Percentiles rank a stretch among this genome's conserved stretches.
phyloP scores from a whole-genome alignment of 2,797 vertebrate species.

The Amblyopsis hoosieri region DNA sequence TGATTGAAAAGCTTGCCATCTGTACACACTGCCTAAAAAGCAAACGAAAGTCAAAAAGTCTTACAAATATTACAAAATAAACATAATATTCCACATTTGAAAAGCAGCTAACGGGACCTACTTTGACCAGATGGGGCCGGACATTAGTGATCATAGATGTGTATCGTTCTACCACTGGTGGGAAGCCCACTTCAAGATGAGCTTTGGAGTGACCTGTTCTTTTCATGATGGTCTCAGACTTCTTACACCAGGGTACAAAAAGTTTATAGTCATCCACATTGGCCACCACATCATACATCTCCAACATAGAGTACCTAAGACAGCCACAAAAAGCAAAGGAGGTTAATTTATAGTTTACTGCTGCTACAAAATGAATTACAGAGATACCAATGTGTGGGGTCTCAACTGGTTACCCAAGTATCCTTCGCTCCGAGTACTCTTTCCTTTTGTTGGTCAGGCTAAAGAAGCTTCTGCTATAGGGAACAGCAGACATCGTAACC shows the following conservation, averaged over 20 bases:
- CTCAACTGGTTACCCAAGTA: constrained; percentile 83
- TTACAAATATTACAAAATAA: neutral
- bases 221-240: constrained; percentile 86
- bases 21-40: constrained; percentile 87
- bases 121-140: constrained; percentile 93
- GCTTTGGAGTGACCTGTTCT: constrained; percentile 88
- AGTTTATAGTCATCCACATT: constrained; percentile 93
- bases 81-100: neutral
- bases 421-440: constrained; percentile 93
- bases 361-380: neutral
- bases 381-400: neutral
- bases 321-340: neutral
- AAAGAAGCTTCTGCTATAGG: constrained; percentile 85
- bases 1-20: constrained; percentile 96
- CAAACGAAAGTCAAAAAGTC: neutral
- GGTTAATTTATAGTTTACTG: neutral
- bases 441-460: constrained; percentile 91
- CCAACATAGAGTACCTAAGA: constrained; percentile 92
- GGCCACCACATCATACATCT: constrained; percentile 94
- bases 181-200: constrained; percentile 93
- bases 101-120: constrained; percentile 57
- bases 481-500: constrained; percentile 62
- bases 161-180: constrained; percentile 90
- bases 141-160: constrained; percentile 92
- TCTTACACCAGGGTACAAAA: constrained; percentile 97